A percentile compares a stretch with the other conserved stretches of the same genome.
phyloP scores from a whole-genome alignment of 1,140 invertebrate genomes.

The Argopecten irradians region DNA sequence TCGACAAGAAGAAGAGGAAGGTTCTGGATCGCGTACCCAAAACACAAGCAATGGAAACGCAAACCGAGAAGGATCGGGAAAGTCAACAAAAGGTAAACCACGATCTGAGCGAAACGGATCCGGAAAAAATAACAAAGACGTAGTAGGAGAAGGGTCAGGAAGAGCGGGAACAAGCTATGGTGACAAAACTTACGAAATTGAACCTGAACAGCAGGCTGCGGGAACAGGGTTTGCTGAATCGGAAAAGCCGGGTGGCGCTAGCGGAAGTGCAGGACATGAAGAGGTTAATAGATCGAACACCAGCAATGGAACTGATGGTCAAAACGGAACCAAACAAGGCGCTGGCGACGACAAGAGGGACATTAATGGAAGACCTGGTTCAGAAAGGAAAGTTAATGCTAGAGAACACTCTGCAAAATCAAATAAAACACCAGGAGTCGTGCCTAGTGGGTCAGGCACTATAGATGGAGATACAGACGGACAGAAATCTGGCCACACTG shows the following conservation, averaged over 20 bases:
- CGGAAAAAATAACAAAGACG: background rate
- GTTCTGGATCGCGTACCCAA: too few species aligned
- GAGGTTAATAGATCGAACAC: background rate
- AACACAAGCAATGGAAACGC: too few species aligned
- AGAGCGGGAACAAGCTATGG: background rate
- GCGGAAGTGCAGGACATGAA: background rate
- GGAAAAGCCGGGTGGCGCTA: background rate
- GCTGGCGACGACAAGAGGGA: background rate
- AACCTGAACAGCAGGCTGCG: background rate
- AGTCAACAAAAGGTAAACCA: too few species aligned
- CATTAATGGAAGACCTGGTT: background rate
- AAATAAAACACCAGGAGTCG: background rate
- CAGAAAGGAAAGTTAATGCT: background rate
- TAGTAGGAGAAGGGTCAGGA: background rate
- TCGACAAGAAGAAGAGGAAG: background rate
- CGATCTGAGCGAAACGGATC: background rate
- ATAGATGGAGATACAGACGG: background rate
- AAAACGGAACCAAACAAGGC: background rate
- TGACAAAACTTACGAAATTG: background rate
- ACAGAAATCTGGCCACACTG: background rate
- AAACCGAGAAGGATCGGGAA: too few species aligned
- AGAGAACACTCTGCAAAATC: background rate
- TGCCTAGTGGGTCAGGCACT: too few species aligned
- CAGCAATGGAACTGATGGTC: background rate
- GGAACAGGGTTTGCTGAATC: background rate